phyloP scores from a whole-genome alignment of 2,888 invertebrate species.

The Danaus chrysippus region DNA sequence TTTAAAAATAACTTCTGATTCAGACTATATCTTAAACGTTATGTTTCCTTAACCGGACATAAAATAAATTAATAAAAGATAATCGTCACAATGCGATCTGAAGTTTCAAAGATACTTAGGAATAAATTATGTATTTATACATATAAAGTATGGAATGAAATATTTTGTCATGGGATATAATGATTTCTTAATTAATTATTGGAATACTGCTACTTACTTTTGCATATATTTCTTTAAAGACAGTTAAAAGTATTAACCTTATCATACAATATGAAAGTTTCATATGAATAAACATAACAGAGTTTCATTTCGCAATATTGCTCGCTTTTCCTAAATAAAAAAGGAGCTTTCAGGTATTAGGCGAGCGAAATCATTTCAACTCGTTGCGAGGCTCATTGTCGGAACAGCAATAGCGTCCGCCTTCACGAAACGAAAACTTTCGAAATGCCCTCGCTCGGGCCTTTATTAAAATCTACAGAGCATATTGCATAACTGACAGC shows the following conservation, averaged over 20 bases:
- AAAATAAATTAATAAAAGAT: too few species aligned
- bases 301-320: neutral
- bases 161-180: neutral
- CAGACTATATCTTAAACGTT: too few species aligned
- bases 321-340: neutral
- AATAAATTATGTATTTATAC: neutral
- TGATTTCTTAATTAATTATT: neutral
- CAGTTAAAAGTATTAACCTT: neutral
- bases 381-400: slow-evolving; percentile 60
- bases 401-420: slow-evolving; percentile 61
- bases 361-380: slow-evolving; percentile 51
- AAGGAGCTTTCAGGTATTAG: slow-evolving; percentile 35
- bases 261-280: neutral
- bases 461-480: slow-evolving; percentile 75
- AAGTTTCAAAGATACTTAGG: too few species aligned
- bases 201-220: neutral
- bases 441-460: slow-evolving; percentile 63
- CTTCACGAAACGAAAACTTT: slow-evolving; percentile 75
- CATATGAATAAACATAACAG: neutral
- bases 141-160: neutral
- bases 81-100: too few species aligned
- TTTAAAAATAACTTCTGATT: too few species aligned
- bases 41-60: too few species aligned
- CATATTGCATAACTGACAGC: slow-evolving; percentile 73
- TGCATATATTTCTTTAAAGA: neutral